These are phyloP conservation scores for Camptogramma bilineatum DNA, from an alignment of 2,888 invertebrate genomes.

Conservation along the genomic window DNA sequence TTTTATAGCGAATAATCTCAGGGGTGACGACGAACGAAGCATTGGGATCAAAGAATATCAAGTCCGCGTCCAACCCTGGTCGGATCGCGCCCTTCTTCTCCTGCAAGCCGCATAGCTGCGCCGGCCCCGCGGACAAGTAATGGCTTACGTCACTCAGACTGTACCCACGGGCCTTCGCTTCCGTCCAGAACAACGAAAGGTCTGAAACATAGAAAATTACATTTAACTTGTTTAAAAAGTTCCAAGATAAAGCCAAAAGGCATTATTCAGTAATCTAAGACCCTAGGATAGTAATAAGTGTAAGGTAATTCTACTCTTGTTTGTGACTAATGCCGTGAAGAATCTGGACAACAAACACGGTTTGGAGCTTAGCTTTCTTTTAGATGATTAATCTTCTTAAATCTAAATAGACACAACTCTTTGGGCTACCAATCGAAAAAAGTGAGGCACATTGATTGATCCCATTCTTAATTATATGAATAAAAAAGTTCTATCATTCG, in stretches of 20 bases:
- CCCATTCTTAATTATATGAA: too few relatives aligned
- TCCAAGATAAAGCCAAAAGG: too few relatives aligned
- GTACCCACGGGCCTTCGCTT: constrained; percentile 79
- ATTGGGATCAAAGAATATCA: constrained; percentile 88
- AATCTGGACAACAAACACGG: too few relatives aligned
- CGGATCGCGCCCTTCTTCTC: constrained; percentile 84
- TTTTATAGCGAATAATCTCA: constrained; percentile 84
- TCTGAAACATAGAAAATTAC: constrained; percentile 60
- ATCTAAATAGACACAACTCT: too few relatives aligned
- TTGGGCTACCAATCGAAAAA: too few relatives aligned
- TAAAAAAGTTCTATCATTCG: constrained; percentile 21
- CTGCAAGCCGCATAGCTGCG: constrained; percentile 84
- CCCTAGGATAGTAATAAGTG: too few relatives aligned
- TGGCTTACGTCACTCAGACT: constrained; percentile 79
- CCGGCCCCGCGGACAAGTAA: constrained; percentile 85
- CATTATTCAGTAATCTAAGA: too few relatives aligned
- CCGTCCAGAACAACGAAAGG: constrained; percentile 88
- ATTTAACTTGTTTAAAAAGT: background rate
- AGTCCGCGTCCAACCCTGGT: constrained; percentile 88
- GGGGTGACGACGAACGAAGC: constrained; percentile 82
- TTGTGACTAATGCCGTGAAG: too few relatives aligned
- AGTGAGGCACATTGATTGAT: background rate
- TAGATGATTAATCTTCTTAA: too few relatives aligned
- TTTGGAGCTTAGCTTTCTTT: too few relatives aligned
- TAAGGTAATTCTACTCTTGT: too few relatives aligned